phyloP scores from a whole-genome alignment of 1,140 invertebrate species.

The Caerostris darwini region DNA sequence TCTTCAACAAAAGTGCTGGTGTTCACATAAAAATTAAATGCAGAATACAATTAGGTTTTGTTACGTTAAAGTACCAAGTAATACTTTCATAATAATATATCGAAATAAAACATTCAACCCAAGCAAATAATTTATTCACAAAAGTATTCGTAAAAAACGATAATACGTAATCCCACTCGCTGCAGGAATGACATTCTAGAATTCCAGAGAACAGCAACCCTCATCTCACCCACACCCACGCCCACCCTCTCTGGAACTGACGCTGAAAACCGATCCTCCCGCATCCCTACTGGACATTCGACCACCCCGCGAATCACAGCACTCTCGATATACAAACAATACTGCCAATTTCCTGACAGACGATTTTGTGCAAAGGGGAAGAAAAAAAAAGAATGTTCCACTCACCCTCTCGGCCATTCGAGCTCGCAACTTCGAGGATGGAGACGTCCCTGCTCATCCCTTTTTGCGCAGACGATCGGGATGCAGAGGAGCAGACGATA shows the following conservation, averaged over 20 bases:
- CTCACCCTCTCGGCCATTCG: constrained; percentile 65
- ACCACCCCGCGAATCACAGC: background rate
- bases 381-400: constrained; percentile 3
- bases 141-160: background rate
- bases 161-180: background rate
- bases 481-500: background rate
- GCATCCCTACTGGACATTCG: background rate
- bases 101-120: too few relatives aligned
- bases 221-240: background rate
- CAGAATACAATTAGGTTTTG: too few relatives aligned
- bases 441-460: constrained; percentile 58
- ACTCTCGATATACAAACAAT: background rate
- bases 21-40: too few relatives aligned
- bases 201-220: background rate
- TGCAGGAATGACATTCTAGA: background rate
- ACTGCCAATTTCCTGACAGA: background rate
- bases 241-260: background rate
- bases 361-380: background rate
- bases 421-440: constrained; percentile 15
- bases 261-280: background rate
- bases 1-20: too few relatives aligned
- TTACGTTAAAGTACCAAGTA: too few relatives aligned
- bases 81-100: too few relatives aligned
- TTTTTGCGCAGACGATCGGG: constrained; percentile 53
- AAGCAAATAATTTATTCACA: too few relatives aligned